phyloP scores from a whole-genome alignment of 35 echinoderm and acorn worm species.

The Hemicentrotus pulcherrimus region DNA sequence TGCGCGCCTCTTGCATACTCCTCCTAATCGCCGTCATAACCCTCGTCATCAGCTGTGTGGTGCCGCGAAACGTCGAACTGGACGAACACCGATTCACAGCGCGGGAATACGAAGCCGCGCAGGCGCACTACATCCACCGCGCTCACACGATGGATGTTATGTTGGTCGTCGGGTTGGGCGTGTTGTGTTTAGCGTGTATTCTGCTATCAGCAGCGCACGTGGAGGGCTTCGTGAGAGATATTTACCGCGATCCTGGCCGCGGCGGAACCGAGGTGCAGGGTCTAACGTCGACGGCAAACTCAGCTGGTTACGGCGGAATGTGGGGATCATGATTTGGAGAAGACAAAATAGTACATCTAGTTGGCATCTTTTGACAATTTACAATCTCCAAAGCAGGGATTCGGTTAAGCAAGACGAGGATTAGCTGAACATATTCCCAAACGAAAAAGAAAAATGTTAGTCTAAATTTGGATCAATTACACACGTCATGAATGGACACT shows the following conservation, averaged over 20 bases:
- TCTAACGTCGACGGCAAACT: background rate
- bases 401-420: no score
- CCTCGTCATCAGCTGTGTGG: background rate
- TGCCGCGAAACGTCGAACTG: constrained; percentile 14
- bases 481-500: no score
- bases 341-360: background rate
- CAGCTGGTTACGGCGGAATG: background rate
- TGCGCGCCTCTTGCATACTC: background rate
- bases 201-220: constrained; percentile 29
- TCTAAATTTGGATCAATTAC: no score
- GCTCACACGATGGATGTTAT: constrained; percentile 24
- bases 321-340: background rate
- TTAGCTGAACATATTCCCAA: no score
- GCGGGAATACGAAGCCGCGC: constrained; percentile 52
- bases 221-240: background rate
- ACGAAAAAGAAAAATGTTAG: no score
- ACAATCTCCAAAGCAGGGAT: no score
- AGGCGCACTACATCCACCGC: constrained; percentile 8
- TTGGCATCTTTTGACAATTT: no score
- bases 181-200: constrained; percentile 21
- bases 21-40: background rate
- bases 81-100: constrained; percentile 34
- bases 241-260: background rate
- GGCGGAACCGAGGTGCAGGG: background rate
- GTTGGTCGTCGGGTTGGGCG: constrained; percentile 36